Conservation (phyloP, 92 coral and sea anemone genomes). For the Zoanthus gigantus region DNA sequence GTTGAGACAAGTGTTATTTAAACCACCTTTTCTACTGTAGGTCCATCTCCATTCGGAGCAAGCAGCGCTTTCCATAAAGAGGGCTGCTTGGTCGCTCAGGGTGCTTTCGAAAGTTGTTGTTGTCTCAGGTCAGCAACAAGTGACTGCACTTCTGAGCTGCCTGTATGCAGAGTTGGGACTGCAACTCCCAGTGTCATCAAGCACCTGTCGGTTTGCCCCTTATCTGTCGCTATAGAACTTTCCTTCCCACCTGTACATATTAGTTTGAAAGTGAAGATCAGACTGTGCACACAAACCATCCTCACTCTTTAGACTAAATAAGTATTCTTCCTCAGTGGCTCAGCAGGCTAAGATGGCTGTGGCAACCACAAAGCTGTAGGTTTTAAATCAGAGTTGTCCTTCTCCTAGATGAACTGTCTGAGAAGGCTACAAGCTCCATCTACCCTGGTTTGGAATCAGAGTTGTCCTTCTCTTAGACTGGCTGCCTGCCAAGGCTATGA, state of each 20-base stretch:
- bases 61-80: neutral
- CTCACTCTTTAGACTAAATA: constrained; percentile 7
- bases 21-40: neutral
- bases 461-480: no score
- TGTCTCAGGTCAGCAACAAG: neutral
- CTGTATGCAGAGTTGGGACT: constrained; percentile 12
- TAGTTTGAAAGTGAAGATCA: neutral
- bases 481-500: constrained; percentile 11
- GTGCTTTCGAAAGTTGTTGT: neutral
- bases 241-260: neutral
- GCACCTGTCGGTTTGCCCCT: constrained; percentile 19
- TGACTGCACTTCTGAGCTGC: neutral
- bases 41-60: constrained; percentile 1
- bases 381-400: no score
- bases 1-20: neutral
- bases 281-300: neutral
- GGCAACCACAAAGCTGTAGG: constrained; percentile 7
- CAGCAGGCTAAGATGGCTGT: neutral
- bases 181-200: no score
- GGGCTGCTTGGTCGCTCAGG: no score
- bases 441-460: neutral
- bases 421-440: neutral
- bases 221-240: constrained; percentile 12
- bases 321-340: neutral
- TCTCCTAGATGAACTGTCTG: no score